These are phyloP conservation scores for Caenorhabditis panamensis DNA, from an alignment of 2,888 invertebrate species.

Conservation along the genomic window DNA sequence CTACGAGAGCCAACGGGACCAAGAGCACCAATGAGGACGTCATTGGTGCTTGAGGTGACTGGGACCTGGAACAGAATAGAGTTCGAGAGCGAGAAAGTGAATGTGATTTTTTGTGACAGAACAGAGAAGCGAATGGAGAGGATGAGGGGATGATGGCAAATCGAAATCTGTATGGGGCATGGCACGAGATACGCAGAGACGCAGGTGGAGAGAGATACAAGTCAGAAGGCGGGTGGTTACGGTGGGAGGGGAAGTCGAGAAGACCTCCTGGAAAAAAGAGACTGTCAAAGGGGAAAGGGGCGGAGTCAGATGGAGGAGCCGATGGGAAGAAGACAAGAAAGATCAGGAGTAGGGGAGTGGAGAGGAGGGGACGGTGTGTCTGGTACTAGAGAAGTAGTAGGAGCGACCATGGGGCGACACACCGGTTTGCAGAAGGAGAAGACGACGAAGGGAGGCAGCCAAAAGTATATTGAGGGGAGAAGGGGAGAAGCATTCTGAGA, in stretches of 20 bases:
- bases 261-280: conserved; percentile 21
- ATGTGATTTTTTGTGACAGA: background rate
- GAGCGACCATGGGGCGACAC: conserved; percentile 38
- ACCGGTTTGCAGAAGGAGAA: conserved; percentile 56
- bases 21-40: conserved; percentile 46
- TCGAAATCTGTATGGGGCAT: conserved; percentile 31
- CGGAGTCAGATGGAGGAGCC: conserved; percentile 35
- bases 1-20: conserved; percentile 34
- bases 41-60: conserved; percentile 46
- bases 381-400: background rate
- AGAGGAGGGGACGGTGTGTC: conserved; percentile 2
- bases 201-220: conserved; percentile 23
- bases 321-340: conserved; percentile 12
- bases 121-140: conserved; percentile 10
- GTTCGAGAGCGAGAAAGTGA: conserved; percentile 3
- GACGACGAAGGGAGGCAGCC: conserved; percentile 35
- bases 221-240: conserved; percentile 44
- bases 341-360: background rate
- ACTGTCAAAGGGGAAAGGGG: conserved; percentile 17
- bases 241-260: conserved; percentile 19
- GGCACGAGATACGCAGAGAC: conserved; percentile 39
- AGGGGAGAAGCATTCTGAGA: conserved; percentile 45
- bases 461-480: conserved; percentile 43
- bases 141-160: conserved; percentile 28
- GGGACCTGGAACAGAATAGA: conserved; percentile 27